These are phyloP conservation scores for Otis tarda DNA, from an alignment of 2,113 vertebrate species.

Conservation along the genomic window DNA sequence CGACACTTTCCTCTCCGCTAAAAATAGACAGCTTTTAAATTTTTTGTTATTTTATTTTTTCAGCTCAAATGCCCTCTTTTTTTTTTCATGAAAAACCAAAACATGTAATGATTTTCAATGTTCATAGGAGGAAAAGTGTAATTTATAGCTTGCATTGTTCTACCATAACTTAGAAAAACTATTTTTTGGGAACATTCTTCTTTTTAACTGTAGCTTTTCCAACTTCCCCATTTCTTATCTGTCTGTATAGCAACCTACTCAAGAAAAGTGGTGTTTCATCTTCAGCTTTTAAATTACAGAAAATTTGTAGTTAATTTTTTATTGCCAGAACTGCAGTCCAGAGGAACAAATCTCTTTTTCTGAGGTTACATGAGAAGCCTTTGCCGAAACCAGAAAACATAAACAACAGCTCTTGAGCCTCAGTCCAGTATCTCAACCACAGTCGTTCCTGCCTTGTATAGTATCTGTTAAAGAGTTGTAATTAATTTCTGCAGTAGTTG, in stretches of 20 bases:
- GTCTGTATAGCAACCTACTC: neutral
- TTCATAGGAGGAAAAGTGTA: neutral
- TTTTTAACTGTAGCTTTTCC: neutral
- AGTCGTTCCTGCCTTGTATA: neutral
- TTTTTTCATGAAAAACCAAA: neutral
- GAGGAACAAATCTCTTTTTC: neutral
- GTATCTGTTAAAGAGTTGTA: neutral
- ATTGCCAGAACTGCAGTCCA: neutral
- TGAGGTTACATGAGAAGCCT: neutral
- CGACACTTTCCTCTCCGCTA: too few species aligned
- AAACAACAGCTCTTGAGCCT: neutral
- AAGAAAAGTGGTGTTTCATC: neutral
- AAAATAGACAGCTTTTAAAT: too few species aligned
- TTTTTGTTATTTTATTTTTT: neutral
- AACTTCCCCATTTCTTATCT: neutral
- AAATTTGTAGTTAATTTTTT: neutral
- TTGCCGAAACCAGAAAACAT: neutral
- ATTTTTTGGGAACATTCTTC: neutral
- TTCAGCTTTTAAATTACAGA: neutral
- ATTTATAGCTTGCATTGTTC: neutral
- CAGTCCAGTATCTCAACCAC: neutral
- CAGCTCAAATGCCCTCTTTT: neutral
- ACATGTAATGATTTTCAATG: neutral
- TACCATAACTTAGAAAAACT: neutral
- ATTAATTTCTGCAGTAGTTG: conserved; percentile 42